A percentile compares a stretch with the other conserved stretches of the same genome.
Conservation (phyloP, 2,797 vertebrate species). For the Florisuga fusca region DNA sequence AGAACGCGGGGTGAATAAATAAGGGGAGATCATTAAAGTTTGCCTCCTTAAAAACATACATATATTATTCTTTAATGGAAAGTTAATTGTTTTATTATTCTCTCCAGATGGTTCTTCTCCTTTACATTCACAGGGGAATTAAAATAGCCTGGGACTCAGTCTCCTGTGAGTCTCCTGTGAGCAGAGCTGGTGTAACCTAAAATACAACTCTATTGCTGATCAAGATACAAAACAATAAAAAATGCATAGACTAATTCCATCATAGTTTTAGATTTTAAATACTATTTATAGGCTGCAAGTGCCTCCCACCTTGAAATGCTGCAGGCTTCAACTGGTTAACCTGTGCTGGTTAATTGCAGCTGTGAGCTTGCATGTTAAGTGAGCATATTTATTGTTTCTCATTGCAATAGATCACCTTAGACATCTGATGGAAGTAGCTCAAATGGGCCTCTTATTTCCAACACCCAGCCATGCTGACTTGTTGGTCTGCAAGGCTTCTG, state of each 20-base stretch:
- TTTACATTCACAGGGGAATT: constrained; percentile 65
- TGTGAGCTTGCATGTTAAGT: not conserved
- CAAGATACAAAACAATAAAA: constrained; percentile 2
- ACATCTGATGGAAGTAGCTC: not conserved
- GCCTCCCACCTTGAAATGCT: not conserved
- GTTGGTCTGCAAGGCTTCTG: not conserved
- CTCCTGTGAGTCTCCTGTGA: constrained; percentile 62
- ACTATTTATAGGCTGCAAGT: not conserved
- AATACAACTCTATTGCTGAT: not conserved
- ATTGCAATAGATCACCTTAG: constrained; percentile 33
- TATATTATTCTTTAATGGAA: constrained; percentile 84
- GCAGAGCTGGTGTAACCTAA: constrained; percentile 15
- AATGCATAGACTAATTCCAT: not conserved
- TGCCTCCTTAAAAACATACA: constrained; percentile 79
- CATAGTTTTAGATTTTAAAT: not conserved
- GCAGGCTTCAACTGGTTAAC: not conserved
- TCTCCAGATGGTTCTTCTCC: constrained; percentile 80
- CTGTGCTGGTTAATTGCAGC: not conserved
- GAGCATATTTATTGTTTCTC: not conserved
- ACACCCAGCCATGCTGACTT: not conserved
- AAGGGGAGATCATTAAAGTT: constrained; percentile 72
- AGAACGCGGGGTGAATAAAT: constrained; percentile 52
- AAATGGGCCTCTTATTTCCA: not conserved
- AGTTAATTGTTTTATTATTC: constrained; percentile 83
- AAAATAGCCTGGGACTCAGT: constrained; percentile 45